phyloP scores from a whole-genome alignment of 2,797 vertebrate species.

The Rhinophrynus dorsalis region DNA sequence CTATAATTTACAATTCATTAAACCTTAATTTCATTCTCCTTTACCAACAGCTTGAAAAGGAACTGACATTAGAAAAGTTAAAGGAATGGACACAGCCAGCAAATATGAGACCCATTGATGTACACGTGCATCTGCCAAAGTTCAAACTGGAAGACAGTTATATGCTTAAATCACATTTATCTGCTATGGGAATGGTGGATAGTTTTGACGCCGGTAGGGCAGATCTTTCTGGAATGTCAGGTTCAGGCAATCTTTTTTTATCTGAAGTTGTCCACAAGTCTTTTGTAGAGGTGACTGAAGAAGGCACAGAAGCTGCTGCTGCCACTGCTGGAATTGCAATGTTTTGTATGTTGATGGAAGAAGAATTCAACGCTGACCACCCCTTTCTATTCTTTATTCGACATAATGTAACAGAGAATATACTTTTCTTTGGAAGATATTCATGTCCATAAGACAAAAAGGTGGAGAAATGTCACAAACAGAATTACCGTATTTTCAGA shows the following conservation, averaged over 20 bases:
- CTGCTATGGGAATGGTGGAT: constrained; percentile 75
- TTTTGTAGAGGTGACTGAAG: constrained; percentile 93
- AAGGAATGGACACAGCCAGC: constrained; percentile 78
- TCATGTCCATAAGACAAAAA: constrained; percentile 68
- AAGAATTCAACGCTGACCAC: constrained; percentile 80
- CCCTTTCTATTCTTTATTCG: constrained; percentile 92
- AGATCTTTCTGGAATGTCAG: constrained; percentile 86
- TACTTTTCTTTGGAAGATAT: constrained; percentile 85
- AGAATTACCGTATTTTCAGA: not conserved
- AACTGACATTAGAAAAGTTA: constrained; percentile 78
- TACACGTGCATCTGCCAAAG: constrained; percentile 78
- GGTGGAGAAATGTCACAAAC: not conserved
- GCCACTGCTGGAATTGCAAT: constrained; percentile 67
- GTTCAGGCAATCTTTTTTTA: constrained; percentile 72
- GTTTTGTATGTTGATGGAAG: constrained; percentile 64
- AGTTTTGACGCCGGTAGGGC: constrained; percentile 74
- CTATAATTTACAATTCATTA: not conserved
- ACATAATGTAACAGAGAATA: constrained; percentile 76
- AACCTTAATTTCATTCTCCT: not conserved
- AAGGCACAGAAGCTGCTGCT: constrained; percentile 89
- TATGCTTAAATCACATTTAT: constrained; percentile 70
- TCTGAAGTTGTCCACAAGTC: constrained; percentile 88
- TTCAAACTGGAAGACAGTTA: constrained; percentile 89
- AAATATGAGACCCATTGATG: constrained; percentile 67
- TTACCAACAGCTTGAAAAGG: constrained; percentile 77